Conservation (phyloP, 2,113 vertebrate species). For the Lontra canadensis region DNA sequence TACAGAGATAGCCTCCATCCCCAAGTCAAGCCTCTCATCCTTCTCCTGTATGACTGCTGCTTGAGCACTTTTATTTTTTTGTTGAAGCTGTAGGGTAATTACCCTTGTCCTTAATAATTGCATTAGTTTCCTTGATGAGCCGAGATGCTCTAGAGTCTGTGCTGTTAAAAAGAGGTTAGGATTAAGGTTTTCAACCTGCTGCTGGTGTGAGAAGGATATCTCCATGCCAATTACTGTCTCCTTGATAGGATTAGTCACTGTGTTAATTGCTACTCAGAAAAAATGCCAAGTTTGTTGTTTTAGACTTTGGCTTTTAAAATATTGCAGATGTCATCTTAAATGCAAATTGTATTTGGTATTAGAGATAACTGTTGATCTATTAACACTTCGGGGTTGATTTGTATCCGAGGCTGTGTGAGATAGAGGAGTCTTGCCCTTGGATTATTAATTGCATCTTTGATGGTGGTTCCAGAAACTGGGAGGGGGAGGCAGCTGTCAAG, state of each 20-base stretch:
- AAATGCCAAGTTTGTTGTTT: constrained; percentile 77
- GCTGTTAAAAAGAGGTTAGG: constrained; percentile 77
- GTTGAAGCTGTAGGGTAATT: constrained; percentile 72
- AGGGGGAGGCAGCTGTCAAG: constrained; percentile 50
- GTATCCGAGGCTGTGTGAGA: constrained; percentile 29
- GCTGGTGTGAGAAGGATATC: constrained; percentile 76
- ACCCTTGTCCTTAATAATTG: constrained; percentile 76
- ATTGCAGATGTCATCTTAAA: constrained; percentile 76
- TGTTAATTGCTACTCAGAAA: constrained; percentile 74
- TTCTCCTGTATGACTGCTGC: accelerated
- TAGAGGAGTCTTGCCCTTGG: constrained; percentile 22
- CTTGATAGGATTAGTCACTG: constrained; percentile 80
- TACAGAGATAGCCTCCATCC: background rate
- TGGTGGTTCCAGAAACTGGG: constrained; percentile 34
- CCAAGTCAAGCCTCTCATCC: accelerated
- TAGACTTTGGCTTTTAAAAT: constrained; percentile 74
- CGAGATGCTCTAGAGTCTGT: constrained; percentile 48
- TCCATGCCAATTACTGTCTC: constrained; percentile 76
- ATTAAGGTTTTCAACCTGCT: constrained; percentile 76
- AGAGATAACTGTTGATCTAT: constrained; percentile 61
- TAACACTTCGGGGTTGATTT: constrained; percentile 65
- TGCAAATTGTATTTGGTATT: constrained; percentile 72
- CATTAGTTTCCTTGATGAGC: constrained; percentile 75
- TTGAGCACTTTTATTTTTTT: background rate
- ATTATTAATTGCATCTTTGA: constrained; percentile 61